These are phyloP conservation scores for Isurus oxyrinchus DNA, from an alignment of 2,113 vertebrate genomes.

Conservation along the genomic window DNA sequence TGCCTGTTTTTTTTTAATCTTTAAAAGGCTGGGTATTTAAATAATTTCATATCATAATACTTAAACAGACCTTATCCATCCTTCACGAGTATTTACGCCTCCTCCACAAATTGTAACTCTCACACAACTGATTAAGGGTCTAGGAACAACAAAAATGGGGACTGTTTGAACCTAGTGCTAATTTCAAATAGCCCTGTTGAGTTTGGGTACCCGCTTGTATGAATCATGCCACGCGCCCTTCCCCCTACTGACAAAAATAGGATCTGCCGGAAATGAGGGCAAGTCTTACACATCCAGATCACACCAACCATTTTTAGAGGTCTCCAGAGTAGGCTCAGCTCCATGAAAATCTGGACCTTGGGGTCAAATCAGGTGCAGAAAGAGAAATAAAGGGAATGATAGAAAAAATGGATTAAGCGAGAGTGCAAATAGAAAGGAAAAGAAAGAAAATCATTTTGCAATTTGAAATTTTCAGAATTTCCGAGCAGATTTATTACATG, in stretches of 20 bases:
- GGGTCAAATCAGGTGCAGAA: background rate
- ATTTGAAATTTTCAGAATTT: background rate
- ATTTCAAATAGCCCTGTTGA: too few species aligned
- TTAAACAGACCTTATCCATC: background rate
- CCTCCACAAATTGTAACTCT: background rate
- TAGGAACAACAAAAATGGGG: too few species aligned
- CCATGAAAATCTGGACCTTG: background rate
- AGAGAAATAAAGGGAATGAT: background rate
- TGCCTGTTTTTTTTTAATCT: background rate
- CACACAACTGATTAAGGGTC: too few species aligned
- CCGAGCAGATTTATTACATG: background rate
- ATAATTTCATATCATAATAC: background rate
- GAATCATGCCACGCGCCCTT: too few species aligned
- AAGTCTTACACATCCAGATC: too few species aligned
- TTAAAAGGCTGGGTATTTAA: background rate
- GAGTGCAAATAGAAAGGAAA: background rate
- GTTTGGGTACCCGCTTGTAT: too few species aligned
- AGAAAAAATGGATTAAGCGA: background rate
- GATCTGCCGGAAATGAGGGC: too few species aligned
- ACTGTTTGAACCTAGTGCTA: too few species aligned
- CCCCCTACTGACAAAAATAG: too few species aligned
- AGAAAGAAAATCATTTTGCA: background rate
- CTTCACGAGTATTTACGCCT: background rate
- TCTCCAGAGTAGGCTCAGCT: too few species aligned
- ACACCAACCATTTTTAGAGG: too few species aligned